These are phyloP conservation scores for Bedellia somnulentella DNA, from an alignment of 2,888 invertebrate species.

Conservation along the genomic window DNA sequence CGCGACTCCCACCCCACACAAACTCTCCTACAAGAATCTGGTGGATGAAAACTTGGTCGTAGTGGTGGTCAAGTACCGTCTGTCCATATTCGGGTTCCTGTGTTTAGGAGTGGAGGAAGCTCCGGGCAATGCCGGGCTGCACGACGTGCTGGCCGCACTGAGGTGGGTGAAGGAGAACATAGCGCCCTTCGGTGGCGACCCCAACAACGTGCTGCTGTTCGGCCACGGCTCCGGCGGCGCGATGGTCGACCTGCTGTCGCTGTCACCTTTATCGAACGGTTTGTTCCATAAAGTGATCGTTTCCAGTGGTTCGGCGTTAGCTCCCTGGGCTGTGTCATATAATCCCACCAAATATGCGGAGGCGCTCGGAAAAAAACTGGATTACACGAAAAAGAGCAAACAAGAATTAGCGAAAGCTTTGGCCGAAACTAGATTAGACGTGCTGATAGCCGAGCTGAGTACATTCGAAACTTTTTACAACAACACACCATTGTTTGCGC, in stretches of 20 bases:
- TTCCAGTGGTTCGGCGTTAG: neutral
- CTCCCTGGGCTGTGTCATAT: neutral
- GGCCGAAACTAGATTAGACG: constrained; percentile 17
- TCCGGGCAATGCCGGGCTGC: neutral
- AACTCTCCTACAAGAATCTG: neutral
- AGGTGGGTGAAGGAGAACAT: neutral
- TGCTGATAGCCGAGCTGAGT: constrained; percentile 19
- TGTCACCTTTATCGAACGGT: constrained; percentile 1
- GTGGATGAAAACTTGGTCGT: neutral
- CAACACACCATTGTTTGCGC: constrained; percentile 38
- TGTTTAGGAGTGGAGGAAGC: neutral
- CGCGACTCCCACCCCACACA: neutral
- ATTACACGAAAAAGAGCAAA: constrained; percentile 20
- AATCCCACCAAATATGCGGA: constrained; percentile 21
- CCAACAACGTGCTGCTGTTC: neutral
- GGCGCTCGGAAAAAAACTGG: constrained; percentile 22
- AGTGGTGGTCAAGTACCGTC: neutral
- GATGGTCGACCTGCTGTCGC: neutral
- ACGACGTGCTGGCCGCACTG: neutral
- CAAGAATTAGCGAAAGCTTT: constrained; percentile 24
- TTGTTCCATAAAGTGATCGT: neutral
- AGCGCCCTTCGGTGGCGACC: neutral
- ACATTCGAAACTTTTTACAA: constrained; percentile 28
- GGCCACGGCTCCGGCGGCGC: neutral
- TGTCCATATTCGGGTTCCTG: neutral